A percentile compares a stretch with the other conserved stretches of the same genome.
phyloP scores from a whole-genome alignment of 2,113 vertebrate species.

The Gobius niger region DNA sequence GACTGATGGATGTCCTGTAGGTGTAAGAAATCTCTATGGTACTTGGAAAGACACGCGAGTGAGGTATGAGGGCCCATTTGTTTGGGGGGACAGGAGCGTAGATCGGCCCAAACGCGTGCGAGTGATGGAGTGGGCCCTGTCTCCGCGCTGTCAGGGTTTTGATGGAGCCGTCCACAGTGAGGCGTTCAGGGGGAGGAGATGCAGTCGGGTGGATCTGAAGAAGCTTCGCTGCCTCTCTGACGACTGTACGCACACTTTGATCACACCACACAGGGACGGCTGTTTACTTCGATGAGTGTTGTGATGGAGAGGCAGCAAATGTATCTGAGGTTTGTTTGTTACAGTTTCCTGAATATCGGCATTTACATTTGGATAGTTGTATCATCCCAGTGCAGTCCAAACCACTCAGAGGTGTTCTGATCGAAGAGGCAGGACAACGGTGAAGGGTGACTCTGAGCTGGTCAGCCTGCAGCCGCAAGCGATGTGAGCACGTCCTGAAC shows the following conservation, averaged over 20 bases:
- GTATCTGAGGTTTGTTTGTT: too few relatives aligned
- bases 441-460: too few relatives aligned
- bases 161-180: slow-evolving; percentile 67
- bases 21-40: slow-evolving; percentile 69
- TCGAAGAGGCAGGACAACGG: too few relatives aligned
- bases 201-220: slow-evolving; percentile 11
- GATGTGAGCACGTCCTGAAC: too few relatives aligned
- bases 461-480: too few relatives aligned
- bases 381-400: too few relatives aligned
- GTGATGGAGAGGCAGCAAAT: neutral
- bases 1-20: slow-evolving; percentile 49
- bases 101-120: slow-evolving; percentile 42
- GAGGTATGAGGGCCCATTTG: slow-evolving; percentile 61
- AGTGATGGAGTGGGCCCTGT: slow-evolving; percentile 60
- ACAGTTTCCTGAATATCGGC: too few relatives aligned
- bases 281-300: too few relatives aligned
- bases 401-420: too few relatives aligned
- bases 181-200: slow-evolving; percentile 38
- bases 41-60: slow-evolving; percentile 64
- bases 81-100: slow-evolving; percentile 54
- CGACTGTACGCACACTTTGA: slow-evolving; percentile 5
- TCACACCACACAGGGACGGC: neutral
- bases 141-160: slow-evolving; percentile 62
- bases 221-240: slow-evolving; percentile 4
- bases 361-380: too few relatives aligned